A percentile compares a stretch with the other conserved stretches of the same genome.
Conservation (phyloP, 2,888 invertebrate genomes). For the Leptinotarsa haldemani region DNA sequence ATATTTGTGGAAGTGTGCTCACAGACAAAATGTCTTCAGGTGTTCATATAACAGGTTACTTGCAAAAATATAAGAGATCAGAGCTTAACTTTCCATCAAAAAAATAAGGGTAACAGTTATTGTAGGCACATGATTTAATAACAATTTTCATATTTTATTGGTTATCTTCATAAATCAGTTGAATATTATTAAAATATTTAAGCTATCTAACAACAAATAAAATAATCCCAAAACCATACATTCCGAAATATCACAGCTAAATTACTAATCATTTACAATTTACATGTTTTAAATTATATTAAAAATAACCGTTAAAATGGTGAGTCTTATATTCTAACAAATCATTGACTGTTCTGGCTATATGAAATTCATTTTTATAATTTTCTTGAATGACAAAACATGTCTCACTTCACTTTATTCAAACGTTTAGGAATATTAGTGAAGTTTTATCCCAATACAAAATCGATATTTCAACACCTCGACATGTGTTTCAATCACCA, state of each 20-base stretch:
- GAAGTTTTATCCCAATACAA: no score
- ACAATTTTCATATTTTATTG: slow-evolving; percentile 20
- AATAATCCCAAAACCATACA: slow-evolving; percentile 50
- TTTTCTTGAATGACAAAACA: neutral
- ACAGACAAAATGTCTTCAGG: no score
- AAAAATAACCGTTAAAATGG: slow-evolving; percentile 10
- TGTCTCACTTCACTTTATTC: no score
- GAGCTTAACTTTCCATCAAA: neutral
- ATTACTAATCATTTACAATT: slow-evolving; percentile 63
- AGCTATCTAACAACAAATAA: slow-evolving; percentile 32
- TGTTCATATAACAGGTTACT: no score
- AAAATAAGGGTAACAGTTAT: neutral
- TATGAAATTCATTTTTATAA: neutral
- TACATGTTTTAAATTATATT: slow-evolving; percentile 29
- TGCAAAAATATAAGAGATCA: no score
- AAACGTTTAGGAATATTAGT: no score
- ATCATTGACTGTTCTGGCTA: neutral
- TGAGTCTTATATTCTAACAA: slow-evolving; percentile 14
- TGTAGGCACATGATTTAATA: neutral
- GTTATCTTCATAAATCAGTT: slow-evolving; percentile 32
- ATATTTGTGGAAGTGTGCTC: no score
- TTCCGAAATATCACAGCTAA: slow-evolving; percentile 67
- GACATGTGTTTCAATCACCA: no score
- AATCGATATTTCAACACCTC: no score
- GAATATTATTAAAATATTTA: slow-evolving; percentile 32